phyloP scores from a whole-genome alignment of 2,888 invertebrate genomes.

The Dorcus hopei region DNA sequence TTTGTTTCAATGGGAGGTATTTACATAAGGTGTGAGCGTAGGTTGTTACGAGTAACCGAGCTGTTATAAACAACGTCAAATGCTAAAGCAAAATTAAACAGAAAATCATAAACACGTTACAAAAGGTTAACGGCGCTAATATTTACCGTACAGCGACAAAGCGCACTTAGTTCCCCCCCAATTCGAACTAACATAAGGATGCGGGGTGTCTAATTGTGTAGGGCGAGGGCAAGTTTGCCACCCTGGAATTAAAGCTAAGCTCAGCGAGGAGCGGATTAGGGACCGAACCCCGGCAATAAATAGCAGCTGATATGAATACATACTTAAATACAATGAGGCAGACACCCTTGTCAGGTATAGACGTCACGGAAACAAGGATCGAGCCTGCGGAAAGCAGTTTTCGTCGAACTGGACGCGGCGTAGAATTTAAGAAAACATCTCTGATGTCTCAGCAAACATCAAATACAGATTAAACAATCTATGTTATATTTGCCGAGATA shows the following conservation, averaged over 20 bases:
- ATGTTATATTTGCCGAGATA: conserved; percentile 10
- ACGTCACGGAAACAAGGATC: conserved; percentile 2
- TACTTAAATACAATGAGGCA: conserved; percentile 32
- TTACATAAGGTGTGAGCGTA: too few relatives aligned
- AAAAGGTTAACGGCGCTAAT: conserved; percentile 26
- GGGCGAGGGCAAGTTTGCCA: conserved; percentile 35
- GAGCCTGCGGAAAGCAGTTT: background rate
- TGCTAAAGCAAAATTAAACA: background rate
- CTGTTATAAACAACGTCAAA: too few relatives aligned
- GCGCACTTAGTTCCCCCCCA: conserved; percentile 6
- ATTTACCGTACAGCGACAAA: conserved; percentile 21
- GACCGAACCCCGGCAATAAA: conserved; percentile 32
- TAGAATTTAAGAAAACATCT: conserved; percentile 7
- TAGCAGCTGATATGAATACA: conserved; percentile 39
- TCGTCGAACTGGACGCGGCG: too few relatives aligned
- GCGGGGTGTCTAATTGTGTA: conserved; percentile 38
- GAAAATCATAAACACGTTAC: conserved; percentile 23
- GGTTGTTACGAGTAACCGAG: too few relatives aligned
- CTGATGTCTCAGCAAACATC: conserved; percentile 6
- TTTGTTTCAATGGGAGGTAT: too few relatives aligned
- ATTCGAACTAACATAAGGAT: conserved; percentile 20
- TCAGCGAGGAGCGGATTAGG: conserved; percentile 34
- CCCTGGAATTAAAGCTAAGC: conserved; percentile 40
- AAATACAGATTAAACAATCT: conserved; percentile 10
- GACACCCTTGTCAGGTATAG: conserved; percentile 20